Base-by-base conservation (phyloP, 2,888 invertebrate species). In the Dryadula phaetusa region DNA sequence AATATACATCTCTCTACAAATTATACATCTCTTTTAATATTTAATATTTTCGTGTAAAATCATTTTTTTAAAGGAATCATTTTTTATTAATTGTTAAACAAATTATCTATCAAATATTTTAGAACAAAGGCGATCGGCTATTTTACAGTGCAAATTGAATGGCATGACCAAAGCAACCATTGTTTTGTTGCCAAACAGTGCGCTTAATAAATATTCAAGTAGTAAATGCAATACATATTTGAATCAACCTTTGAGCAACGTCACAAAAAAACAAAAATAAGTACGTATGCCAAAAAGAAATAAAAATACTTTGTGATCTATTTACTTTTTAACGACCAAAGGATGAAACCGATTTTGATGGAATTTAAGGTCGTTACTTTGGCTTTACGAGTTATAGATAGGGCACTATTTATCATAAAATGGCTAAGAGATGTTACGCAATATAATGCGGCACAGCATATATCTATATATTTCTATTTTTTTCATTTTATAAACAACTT, bases 171-270 rank as follows among this genome's bases (percentile, higher is more conserved):
- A 53, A 42, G 18, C 32, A 44, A 32, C 68, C 49, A 70, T 70
- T 72, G 72, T 72, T 56, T 64, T 58, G 69, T 62, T 62, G 56
- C 69, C 70, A 70, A 70, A 70, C 56, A 64, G 52, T 67, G 32
- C 22, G 44, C 62, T 20, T 67, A 47, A 70, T 72, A 65, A 72
- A 72, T 72, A 72, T 69, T 61, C 65, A 67, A 54, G 54, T 52
- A 22, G 37, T 40, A 37, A 61, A 49, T 56, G 56, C 61, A 62
- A 52, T 60, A 49, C 25, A 56, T 46, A 40, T 40, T 62, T 58
- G 16, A 66, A 54, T 49, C 44, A 40, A 22, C 42, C 12, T 66
- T 28, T 20, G 20, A n/a, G 14, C 25, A 49, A 18, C 25, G 16
- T 58, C n/a, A n/a, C n/a, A 5, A 22, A 22, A 40, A 60, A 32